phyloP scores from a whole-genome alignment of 2,888 invertebrate genomes.

The Drosophila limbata region DNA sequence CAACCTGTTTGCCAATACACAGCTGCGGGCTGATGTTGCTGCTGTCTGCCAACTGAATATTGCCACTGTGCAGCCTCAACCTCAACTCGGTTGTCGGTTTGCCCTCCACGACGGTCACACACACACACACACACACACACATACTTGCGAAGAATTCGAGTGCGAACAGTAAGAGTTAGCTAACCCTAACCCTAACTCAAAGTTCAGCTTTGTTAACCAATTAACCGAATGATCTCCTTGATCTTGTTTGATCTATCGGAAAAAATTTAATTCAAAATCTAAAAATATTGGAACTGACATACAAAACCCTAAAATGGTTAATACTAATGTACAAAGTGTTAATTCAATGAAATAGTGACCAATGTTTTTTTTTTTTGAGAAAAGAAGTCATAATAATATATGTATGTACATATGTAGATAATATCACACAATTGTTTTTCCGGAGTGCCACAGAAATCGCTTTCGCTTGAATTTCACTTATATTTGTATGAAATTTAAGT shows the following conservation, averaged over 20 bases:
- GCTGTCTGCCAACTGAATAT: constrained; percentile 33
- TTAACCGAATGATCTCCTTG: constrained; percentile 15
- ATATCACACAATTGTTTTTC: no score
- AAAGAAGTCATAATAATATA: no score
- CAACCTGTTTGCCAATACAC: constrained; percentile 62
- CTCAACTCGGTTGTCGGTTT: constrained; percentile 7
- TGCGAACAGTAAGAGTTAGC: constrained; percentile 5
- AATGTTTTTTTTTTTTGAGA: no score
- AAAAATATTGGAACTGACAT: no score
- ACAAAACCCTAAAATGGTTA: no score
- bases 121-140: constrained; percentile 26
- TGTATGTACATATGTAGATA: no score
- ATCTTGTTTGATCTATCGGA: constrained; percentile 4
- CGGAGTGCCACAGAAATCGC: no score
- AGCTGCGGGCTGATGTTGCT: constrained; percentile 26
- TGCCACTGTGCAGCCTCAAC: constrained; percentile 53
- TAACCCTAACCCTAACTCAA: constrained; percentile 11
- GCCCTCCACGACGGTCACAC: constrained; percentile 33
- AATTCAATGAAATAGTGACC: no score
- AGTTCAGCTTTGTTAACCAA: constrained; percentile 25
- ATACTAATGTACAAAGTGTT: no score
- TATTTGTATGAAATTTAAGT: no score
- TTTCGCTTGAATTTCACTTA: no score
- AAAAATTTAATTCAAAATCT: background rate
- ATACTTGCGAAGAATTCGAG: constrained; percentile 18